Evolutionary conservation across 92 coral and sea anemone species (phyloP), one percentile per base, ranked within the genome.

Genomic region (Epizoanthus stellaris): DNA sequence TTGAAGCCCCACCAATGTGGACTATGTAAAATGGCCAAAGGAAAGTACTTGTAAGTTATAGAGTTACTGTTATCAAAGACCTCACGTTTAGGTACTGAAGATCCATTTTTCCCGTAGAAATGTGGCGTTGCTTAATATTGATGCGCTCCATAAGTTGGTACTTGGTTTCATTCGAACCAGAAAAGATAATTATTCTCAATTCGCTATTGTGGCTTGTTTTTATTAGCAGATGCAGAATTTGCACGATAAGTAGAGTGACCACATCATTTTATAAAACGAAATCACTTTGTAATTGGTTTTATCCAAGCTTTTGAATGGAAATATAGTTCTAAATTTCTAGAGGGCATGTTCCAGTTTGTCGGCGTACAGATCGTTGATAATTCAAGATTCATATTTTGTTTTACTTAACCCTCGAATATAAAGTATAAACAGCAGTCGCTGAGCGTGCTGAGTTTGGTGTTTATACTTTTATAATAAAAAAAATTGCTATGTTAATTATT

Each of bases 401-500:
- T 8, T 49, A 49, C 13, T 49, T 8, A 49, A 10, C 56, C 56
- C 56, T 49, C 4, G 39, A 49, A 23, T n/a, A n/a, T n/a, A n/a
- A n/a, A n/a, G n/a, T 66, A 66, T 39, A 38, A 68, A 68, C 42
- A 68, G 1, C 73, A 36, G n/a, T 25, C 16, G 20, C 52, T 8
- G 53, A 19, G 34, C 38, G 39, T 66, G 42, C 60, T 2, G 49
- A 47, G 34, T 36, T 21, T 8, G 57, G 62, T 45, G 53, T 59
- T 14, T 58, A 10, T 59, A 9, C 21, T 14, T 76, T 76, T 58
- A 67, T n/a, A 14, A 38, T 67, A 17, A 76, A 19, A 23, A 34
- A 19, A 52, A 34, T 73, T 5, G 25, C 56, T 57, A 30, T 76
- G 68, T 76, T 56, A 76, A 76, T 76, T 76, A 76, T 76, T 76